Base-by-base conservation (phyloP, 2,888 invertebrate genomes). In the Ornithoptera priamus region DNA sequence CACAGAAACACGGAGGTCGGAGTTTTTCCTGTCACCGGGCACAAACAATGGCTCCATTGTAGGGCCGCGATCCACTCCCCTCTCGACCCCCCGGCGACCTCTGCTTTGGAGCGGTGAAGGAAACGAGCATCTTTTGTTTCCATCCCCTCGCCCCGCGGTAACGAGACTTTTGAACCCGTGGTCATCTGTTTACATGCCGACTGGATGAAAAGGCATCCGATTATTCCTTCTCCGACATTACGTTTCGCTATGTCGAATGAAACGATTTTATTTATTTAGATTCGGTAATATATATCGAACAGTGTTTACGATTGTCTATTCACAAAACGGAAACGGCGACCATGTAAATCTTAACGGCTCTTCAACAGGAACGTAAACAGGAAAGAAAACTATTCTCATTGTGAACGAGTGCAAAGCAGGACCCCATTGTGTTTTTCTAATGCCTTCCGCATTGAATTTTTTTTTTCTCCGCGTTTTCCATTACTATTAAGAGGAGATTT, bases 11-110 rank as follows among this genome's bases (percentile, higher is more conserved):
- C 89, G 88, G 92, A 90, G 92, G 92, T 92, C 86, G 91, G 89
- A 90, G 92, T 91, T 92, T 92, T 92, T 92, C 92, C 92, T 90
- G 92, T 91, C 92, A 91, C 90, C 90, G 91, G 88, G 88, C 87
- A 91, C 90, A 92, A 92, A 92, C 92, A 92, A 92, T 92, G 87
- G 84, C 82, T 85, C 88, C 78, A 91, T 90, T 91, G 91, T 92
- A 83, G 82, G 78, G 67, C 53, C 76, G 78, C 78, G 77, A 76
- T 50, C 64, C 62, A n/a, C 68, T 39, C 64, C 62, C 62, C 71
- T 20, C 75, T 76, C 79, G n/a, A 6, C 56, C 20, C 74, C 73
- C 74, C 76, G 77, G 75, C 75, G 75, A 76, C 83, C 81, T 78
- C 78, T 78, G 76, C 79, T 78, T 76, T 81, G 77, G 84, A 81